A percentile compares a stretch with the other conserved stretches of the same genome.
Evolutionary conservation across 2,888 invertebrate species (phyloP).

Genomic region (Apamea monoglypha): DNA sequence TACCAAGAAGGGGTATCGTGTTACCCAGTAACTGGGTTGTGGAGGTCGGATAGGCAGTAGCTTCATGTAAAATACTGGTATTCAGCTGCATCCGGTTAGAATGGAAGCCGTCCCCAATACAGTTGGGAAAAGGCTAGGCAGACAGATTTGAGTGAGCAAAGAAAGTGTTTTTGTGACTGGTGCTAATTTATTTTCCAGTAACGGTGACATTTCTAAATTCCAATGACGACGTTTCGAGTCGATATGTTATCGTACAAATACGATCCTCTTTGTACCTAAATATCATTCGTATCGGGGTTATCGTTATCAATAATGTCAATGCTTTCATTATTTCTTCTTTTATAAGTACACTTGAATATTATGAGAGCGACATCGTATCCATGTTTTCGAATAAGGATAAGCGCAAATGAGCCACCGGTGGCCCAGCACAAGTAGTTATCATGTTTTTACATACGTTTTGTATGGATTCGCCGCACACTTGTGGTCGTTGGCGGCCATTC

Average conservation of each 20-base stretch:
- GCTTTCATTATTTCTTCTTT: slow-evolving; percentile 37
- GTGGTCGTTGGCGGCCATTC: too few relatives aligned
- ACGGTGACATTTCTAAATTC: slow-evolving; percentile 19
- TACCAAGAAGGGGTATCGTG: not conserved
- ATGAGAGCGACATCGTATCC: not conserved
- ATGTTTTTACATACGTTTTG: too few relatives aligned
- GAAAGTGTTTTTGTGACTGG: not conserved
- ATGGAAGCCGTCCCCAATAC: too few relatives aligned
- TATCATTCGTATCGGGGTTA: slow-evolving; percentile 34
- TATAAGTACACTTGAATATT: slow-evolving; percentile 18
- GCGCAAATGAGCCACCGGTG: too few relatives aligned
- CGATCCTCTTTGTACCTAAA: slow-evolving; percentile 30
- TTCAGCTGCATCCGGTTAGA: too few relatives aligned
- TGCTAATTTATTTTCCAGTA: not conserved
- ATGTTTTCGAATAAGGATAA: not conserved
- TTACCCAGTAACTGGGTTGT: not conserved
- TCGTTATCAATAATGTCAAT: slow-evolving; percentile 32
- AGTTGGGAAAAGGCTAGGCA: not conserved
- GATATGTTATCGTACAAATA: slow-evolving; percentile 41
- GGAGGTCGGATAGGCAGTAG: too few relatives aligned
- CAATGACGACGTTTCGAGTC: slow-evolving; percentile 19
- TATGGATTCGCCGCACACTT: too few relatives aligned
- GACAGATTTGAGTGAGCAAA: not conserved
- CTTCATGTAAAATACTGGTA: too few relatives aligned
- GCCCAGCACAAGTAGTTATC: too few relatives aligned